Percentiles rank a stretch among this genome's conserved stretches.
Conservation (phyloP, 2,888 invertebrate species). For the Linnaemya tessellans region DNA sequence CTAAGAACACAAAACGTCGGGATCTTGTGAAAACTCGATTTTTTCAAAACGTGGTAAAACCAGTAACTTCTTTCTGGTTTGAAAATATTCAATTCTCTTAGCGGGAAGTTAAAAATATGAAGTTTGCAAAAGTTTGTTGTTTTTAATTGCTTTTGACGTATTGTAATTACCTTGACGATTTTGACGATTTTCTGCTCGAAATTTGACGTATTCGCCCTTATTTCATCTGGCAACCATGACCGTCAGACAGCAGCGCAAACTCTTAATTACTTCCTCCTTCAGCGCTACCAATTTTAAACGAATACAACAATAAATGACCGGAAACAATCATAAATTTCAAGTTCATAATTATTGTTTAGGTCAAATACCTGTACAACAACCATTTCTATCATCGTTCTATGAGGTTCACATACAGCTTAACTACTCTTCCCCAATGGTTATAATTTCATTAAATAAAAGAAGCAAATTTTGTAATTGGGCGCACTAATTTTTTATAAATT, state of each 20-base stretch:
- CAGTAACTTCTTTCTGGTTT: no score
- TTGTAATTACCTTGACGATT: no score
- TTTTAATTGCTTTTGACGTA: no score
- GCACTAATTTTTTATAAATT: constrained; percentile 10
- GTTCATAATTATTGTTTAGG: constrained; percentile 71
- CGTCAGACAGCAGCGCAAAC: constrained; percentile 4
- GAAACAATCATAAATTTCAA: constrained; percentile 73
- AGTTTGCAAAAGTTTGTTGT: no score
- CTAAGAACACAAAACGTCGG: no score
- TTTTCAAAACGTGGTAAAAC: no score
- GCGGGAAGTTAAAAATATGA: no score
- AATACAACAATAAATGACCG: constrained; percentile 58
- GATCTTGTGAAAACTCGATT: no score
- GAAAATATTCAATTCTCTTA: no score
- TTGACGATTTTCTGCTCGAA: no score
- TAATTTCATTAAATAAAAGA: constrained; percentile 16
- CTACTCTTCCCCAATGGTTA: not conserved
- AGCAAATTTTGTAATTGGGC: constrained; percentile 11
- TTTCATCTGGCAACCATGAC: no score
- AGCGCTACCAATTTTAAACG: not conserved
- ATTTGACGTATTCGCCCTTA: no score
- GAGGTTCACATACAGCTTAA: constrained; percentile 1
- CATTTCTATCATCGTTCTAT: constrained; percentile 18
- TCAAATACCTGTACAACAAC: constrained; percentile 47
- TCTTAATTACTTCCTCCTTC: constrained; percentile 5